Conservation (phyloP, 2,888 invertebrate genomes). For the Ormyrus pomaceus region DNA sequence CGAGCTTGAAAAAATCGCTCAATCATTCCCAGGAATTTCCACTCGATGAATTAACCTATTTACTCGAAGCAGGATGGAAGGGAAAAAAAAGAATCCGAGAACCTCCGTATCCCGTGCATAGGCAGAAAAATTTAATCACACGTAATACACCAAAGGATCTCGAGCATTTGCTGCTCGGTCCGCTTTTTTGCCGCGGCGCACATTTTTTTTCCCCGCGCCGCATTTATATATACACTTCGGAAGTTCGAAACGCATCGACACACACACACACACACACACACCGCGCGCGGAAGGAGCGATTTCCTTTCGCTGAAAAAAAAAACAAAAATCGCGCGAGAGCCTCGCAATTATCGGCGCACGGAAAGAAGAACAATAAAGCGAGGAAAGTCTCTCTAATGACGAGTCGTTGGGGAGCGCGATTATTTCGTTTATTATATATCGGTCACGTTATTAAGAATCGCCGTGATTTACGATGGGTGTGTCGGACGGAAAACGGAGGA, state of each 20-base stretch:
- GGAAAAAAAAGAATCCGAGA: too few species aligned
- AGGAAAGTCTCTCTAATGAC: not conserved
- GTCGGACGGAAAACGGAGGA: not conserved
- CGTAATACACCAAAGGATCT: too few species aligned
- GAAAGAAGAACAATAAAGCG: not conserved
- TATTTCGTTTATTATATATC: conserved; percentile 12
- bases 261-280: too few species aligned
- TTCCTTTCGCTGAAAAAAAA: not conserved
- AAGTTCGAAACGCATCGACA: too few species aligned
- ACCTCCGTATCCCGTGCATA: too few species aligned
- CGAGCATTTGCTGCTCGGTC: too few species aligned
- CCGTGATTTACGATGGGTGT: not conserved
- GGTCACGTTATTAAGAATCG: not conserved
- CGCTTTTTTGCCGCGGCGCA: not conserved
- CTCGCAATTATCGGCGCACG: not conserved
- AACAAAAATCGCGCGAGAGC: conserved; percentile 1
- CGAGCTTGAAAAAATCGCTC: too few species aligned
- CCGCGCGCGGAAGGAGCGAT: not conserved
- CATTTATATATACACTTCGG: not conserved
- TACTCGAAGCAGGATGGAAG: too few species aligned
- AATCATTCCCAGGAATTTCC: too few species aligned
- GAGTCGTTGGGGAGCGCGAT: not conserved
- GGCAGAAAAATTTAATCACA: too few species aligned
- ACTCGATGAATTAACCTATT: too few species aligned
- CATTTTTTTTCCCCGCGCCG: not conserved